These are phyloP conservation scores for Melanostoma scalare DNA, from an alignment of 2,888 invertebrate genomes.

Conservation along the genomic window DNA sequence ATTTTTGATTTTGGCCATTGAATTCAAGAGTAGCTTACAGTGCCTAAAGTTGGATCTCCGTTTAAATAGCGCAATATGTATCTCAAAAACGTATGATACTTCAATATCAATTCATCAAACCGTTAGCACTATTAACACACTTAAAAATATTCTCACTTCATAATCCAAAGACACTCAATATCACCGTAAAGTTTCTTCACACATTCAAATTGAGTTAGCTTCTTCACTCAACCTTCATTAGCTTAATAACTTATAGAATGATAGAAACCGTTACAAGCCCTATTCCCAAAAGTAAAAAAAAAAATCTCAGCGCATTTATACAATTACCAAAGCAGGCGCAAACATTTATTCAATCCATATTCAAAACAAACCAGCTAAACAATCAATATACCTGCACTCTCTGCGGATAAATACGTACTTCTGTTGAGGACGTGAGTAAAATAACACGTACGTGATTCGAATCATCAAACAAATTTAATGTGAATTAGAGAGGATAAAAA, in stretches of 20 bases:
- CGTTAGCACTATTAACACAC: constrained; percentile 22
- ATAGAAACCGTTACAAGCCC: constrained; percentile 51
- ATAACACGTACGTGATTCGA: constrained; percentile 67
- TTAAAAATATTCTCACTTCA: constrained; percentile 32
- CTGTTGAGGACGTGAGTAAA: constrained; percentile 68
- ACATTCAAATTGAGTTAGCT: constrained; percentile 8
- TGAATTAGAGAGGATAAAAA: constrained; percentile 65
- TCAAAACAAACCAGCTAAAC: constrained; percentile 54
- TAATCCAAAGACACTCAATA: constrained; percentile 4
- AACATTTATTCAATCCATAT: constrained; percentile 67
- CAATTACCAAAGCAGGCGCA: constrained; percentile 57
- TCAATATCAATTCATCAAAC: not conserved
- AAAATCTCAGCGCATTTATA: constrained; percentile 51
- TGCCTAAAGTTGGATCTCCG: too few relatives aligned
- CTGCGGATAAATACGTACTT: constrained; percentile 68
- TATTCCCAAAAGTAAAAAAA: constrained; percentile 44
- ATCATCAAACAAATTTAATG: constrained; percentile 61
- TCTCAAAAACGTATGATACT: not conserved
- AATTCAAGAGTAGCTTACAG: too few relatives aligned
- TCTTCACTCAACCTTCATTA: constrained; percentile 17
- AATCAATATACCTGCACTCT: constrained; percentile 68
- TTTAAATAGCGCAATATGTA: too few relatives aligned
- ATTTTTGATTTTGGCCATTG: too few relatives aligned
- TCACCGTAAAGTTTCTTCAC: constrained; percentile 14
- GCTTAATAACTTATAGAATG: constrained; percentile 6